phyloP scores from a whole-genome alignment of 2,888 invertebrate species.

The Calliphora vomitoria region DNA sequence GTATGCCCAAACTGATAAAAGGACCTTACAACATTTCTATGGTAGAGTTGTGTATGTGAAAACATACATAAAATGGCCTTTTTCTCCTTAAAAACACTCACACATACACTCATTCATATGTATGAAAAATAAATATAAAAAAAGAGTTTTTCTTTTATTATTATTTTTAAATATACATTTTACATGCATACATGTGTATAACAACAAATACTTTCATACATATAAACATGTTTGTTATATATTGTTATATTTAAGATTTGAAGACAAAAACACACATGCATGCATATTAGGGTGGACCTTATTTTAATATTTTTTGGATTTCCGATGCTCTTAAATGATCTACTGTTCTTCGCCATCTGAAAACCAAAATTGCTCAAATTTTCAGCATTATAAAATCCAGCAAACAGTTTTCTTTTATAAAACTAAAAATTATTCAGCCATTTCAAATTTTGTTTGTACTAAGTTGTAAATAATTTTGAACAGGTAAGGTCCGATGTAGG shows the following conservation, averaged over 20 bases:
- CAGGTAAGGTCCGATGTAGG: no score
- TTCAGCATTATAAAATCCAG: no score
- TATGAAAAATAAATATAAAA: constrained; percentile 8
- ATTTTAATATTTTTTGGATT: no score
- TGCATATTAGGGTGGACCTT: not conserved
- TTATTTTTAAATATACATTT: constrained; percentile 25
- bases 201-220: no score
- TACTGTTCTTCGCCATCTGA: no score
- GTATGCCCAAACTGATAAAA: constrained; percentile 32
- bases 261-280: constrained; percentile 4
- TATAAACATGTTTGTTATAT: constrained; percentile 25
- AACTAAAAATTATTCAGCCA: no score
- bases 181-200: not conserved
- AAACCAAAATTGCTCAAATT: no score
- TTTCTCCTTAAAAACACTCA: not conserved
- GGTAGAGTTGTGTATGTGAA: constrained; percentile 23
- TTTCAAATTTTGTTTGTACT: no score
- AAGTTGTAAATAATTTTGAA: no score
- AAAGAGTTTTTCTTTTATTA: constrained; percentile 10
- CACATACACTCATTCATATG: not conserved
- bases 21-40: constrained; percentile 23
- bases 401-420: no score
- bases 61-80: constrained; percentile 24
- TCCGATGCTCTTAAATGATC: no score
- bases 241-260: constrained; percentile 40